Evolutionary conservation across 2,888 invertebrate genomes (phyloP).

Genomic region (Belgica antarctica): DNA sequence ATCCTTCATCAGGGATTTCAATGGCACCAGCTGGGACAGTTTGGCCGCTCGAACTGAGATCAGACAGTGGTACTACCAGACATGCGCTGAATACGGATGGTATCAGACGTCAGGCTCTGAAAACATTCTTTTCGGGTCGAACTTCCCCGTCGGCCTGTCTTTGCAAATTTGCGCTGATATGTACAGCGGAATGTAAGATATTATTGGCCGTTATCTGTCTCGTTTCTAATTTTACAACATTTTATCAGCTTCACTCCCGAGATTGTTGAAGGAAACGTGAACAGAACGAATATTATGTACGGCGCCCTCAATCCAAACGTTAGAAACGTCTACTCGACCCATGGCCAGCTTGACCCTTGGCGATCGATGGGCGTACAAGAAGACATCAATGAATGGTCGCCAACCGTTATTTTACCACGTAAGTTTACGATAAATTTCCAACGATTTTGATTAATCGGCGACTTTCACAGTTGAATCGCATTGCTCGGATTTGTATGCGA

Average conservation of each 20-base stretch:
- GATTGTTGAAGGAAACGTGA: neutral
- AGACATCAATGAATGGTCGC: conserved; percentile 46
- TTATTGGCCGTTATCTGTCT: neutral
- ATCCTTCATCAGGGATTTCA: neutral
- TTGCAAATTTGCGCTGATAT: conserved; percentile 50
- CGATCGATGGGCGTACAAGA: conserved; percentile 56
- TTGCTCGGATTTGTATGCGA: conserved; percentile 51
- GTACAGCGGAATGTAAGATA: conserved; percentile 47
- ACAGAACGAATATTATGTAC: conserved; percentile 56
- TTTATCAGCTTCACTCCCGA: conserved; percentile 33
- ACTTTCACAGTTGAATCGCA: conserved; percentile 50
- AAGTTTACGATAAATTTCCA: conserved; percentile 44
- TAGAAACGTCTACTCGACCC: conserved; percentile 57
- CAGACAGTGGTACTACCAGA: conserved; percentile 79
- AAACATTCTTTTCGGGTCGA: conserved; percentile 57
- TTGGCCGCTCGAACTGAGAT: neutral
- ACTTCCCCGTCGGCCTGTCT: conserved; percentile 50
- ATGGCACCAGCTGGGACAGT: conserved; percentile 21
- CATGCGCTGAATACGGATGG: conserved; percentile 83
- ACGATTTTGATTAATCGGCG: neutral
- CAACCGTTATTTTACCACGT: conserved; percentile 49
- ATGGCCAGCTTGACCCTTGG: conserved; percentile 62
- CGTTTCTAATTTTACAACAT: neutral
- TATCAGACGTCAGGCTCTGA: conserved; percentile 69
- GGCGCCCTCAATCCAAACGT: conserved; percentile 56